These are phyloP conservation scores for Branchinecta lynchi DNA, from an alignment of 1,140 invertebrate genomes.

Conservation along the genomic window DNA sequence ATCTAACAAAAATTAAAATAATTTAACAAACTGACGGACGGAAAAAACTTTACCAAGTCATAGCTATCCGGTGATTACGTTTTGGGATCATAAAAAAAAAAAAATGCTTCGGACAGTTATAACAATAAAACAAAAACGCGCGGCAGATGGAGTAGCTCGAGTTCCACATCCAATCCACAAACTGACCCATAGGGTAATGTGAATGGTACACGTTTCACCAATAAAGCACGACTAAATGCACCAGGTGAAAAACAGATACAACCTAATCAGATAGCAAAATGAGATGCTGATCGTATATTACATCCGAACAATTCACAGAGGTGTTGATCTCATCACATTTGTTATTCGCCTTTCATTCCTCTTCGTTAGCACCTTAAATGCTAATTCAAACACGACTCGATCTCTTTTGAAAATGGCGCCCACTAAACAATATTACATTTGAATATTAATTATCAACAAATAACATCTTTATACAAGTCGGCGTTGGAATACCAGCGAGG, in stretches of 20 bases:
- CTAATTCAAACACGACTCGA: background rate
- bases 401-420: background rate
- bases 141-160: no score
- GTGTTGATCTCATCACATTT: slow-evolving; percentile 11
- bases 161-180: no score
- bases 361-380: slow-evolving; percentile 10
- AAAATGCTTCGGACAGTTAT: no score
- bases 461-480: slow-evolving; percentile 2
- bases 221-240: background rate
- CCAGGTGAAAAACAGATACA: background rate
- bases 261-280: background rate
- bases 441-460: slow-evolving; percentile 1
- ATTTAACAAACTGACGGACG: no score
- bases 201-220: no score
- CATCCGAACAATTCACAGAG: background rate
- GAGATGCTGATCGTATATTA: background rate
- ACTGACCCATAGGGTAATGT: no score
- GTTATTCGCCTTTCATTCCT: slow-evolving; percentile 9
- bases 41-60: no score
- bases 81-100: no score
- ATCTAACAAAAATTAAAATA: no score
- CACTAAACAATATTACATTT: slow-evolving; percentile 12
- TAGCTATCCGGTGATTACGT: no score
- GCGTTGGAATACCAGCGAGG: background rate
- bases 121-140: no score